Evolutionary conservation across 2,888 invertebrate species (phyloP).

Genomic region (Exocentrus adspersus): DNA sequence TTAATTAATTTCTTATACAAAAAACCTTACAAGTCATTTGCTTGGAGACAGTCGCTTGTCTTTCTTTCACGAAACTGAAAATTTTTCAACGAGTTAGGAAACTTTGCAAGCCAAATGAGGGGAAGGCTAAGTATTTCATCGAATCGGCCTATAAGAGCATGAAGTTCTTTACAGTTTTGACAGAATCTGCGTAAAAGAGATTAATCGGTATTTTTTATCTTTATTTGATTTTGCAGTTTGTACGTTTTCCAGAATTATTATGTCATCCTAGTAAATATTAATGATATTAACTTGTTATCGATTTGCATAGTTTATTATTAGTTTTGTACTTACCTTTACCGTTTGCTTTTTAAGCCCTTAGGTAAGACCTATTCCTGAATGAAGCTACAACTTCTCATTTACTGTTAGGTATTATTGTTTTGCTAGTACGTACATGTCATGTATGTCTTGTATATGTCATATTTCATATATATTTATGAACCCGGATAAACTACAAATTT

Average conservation of each 20-base stretch:
- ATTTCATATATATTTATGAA: neutral
- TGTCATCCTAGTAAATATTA: too few species aligned
- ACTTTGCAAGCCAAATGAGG: constrained; percentile 6
- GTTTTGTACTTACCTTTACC: too few species aligned
- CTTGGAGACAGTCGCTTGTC: constrained; percentile 7
- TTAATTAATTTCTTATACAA: constrained; percentile 6
- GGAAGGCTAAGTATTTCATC: neutral
- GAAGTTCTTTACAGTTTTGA: constrained; percentile 5
- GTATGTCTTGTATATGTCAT: too few species aligned
- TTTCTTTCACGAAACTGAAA: constrained; percentile 3
- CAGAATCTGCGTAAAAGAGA: constrained; percentile 12
- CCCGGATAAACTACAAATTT: neutral
- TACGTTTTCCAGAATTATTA: too few species aligned
- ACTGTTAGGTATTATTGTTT: too few species aligned
- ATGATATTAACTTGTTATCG: too few species aligned
- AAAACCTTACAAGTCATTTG: constrained; percentile 10
- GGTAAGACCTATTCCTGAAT: too few species aligned
- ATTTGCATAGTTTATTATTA: too few species aligned
- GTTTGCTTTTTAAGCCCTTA: too few species aligned
- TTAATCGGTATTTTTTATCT: too few species aligned
- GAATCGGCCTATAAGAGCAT: neutral
- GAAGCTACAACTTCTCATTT: too few species aligned
- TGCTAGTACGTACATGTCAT: neutral
- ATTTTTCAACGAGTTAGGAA: neutral
- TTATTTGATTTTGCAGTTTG: too few species aligned